Evolutionary conservation across 2,888 invertebrate genomes (phyloP), one percentile per base, ranked within the genome.

Genomic region (Conchocele bisecta): DNA sequence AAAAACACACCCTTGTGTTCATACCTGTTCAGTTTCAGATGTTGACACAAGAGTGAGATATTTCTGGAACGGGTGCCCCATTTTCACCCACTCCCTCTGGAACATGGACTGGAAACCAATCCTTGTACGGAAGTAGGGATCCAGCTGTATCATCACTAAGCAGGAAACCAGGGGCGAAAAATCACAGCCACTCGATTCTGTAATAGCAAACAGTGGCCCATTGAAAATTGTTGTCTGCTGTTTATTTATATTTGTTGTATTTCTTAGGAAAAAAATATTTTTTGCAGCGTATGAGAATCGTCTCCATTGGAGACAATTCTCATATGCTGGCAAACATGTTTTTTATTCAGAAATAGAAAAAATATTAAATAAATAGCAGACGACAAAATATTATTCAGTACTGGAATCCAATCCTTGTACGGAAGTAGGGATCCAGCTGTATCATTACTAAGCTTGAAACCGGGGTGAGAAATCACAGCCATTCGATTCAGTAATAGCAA

Each of bases 1-100:
- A n/a, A n/a, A n/a, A n/a, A n/a, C n/a, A n/a, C n/a, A n/a, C n/a
- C n/a, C n/a, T n/a, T n/a, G n/a, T n/a, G n/a, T n/a, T n/a, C 11
- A 50, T 51, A 84, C 86, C 82, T 83, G 79, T 58, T 86, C 84
- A 7, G 64, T 53, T 3, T 86, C 85, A 9, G 68, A 79, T 15
- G 65, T 60, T 51, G 75, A 75, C 20, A 91, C 75, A 15, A 91
- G 85, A 5, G 88, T 89, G 22, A 89, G 85, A 51, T 92, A 81
- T 39, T 84, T 94, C 87, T 94, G 94, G 91, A 97, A 97, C 0
- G 96, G 97, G 91, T 98, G 98, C 28, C 98, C 98, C 76, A 97
- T 92, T 0, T 96, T 95, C 3, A 98, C 93, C 98, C 98, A 99
- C 89, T 98, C 98, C 90, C 98, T 97, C 91, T 98, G 97, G 60